These are phyloP conservation scores for Vanessa cardui DNA, from an alignment of 2,888 invertebrate genomes.

Conservation along the genomic window DNA sequence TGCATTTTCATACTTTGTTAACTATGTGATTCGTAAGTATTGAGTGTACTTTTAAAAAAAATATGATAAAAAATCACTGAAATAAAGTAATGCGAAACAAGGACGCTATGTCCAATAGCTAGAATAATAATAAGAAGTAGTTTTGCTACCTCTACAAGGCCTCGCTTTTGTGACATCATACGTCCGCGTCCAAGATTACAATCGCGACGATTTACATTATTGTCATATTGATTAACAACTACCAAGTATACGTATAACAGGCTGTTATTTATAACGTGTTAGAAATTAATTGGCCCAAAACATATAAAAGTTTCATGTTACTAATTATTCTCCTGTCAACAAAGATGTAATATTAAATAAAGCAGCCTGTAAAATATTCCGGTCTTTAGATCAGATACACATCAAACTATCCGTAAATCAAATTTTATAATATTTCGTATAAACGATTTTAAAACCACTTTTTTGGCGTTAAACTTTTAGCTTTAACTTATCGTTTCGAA, in stretches of 20 bases:
- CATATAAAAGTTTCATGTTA: conserved; percentile 29
- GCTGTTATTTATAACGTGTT: conserved; percentile 56
- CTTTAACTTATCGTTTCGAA: too few relatives aligned
- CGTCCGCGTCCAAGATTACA: conserved; percentile 65
- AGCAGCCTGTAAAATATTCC: not conserved
- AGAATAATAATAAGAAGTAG: conserved; percentile 39
- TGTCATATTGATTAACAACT: conserved; percentile 73
- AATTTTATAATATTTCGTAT: too few relatives aligned
- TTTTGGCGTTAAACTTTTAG: too few relatives aligned
- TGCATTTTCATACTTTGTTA: too few relatives aligned
- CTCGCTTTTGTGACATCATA: conserved; percentile 66
- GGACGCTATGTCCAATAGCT: conserved; percentile 2
- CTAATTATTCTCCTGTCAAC: not conserved
- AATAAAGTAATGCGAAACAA: conserved; percentile 8
- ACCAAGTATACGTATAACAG: conserved; percentile 41
- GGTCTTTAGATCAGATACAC: not conserved
- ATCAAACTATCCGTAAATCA: too few relatives aligned
- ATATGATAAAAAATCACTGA: conserved; percentile 1
- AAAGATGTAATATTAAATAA: not conserved
- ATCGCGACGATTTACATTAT: conserved; percentile 76
- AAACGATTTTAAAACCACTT: too few relatives aligned
- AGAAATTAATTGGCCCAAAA: conserved; percentile 70
- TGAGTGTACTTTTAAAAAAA: too few relatives aligned
- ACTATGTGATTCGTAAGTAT: too few relatives aligned
- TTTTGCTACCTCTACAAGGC: conserved; percentile 43